phyloP scores from a whole-genome alignment of 2,113 vertebrate genomes.

The Gyps fulvus region DNA sequence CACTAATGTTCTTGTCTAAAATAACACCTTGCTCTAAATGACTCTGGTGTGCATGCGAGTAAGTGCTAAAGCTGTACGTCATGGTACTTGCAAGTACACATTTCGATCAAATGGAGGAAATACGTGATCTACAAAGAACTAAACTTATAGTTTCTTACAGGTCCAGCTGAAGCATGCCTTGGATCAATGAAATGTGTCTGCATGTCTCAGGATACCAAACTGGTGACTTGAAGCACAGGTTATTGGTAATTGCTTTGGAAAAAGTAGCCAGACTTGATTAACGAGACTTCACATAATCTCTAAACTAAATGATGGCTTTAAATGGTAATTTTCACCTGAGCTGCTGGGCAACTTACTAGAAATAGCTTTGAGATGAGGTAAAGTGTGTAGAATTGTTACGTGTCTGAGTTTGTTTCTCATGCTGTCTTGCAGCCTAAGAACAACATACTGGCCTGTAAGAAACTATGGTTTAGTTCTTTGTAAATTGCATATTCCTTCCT shows the following conservation, averaged over 20 bases:
- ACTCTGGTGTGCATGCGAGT: neutral
- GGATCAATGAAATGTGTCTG: neutral
- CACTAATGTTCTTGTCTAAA: neutral
- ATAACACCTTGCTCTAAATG: neutral
- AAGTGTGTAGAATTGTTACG: neutral
- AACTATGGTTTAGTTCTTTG: too few species aligned
- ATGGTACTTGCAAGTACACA: neutral
- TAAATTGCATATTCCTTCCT: too few species aligned
- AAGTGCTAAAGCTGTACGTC: neutral
- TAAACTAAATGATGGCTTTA: slow-evolving; percentile 29
- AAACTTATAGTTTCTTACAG: neutral
- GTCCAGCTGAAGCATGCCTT: neutral
- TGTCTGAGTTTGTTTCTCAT: neutral
- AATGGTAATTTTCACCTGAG: slow-evolving; percentile 14
- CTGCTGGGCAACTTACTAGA: neutral
- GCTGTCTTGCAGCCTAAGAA: neutral
- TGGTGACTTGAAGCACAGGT: neutral
- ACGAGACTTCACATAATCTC: neutral
- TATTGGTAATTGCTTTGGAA: slow-evolving; percentile 23
- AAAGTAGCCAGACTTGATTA: slow-evolving; percentile 33
- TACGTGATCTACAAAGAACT: neutral
- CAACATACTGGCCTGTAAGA: neutral
- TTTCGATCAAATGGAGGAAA: slow-evolving; percentile 15
- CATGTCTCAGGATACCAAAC: neutral
- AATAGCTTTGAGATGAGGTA: neutral